Evolutionary conservation across 2,113 vertebrate genomes (phyloP), one percentile per base, ranked within the genome.

Genomic region (Phylloscopus whistleri): DNA sequence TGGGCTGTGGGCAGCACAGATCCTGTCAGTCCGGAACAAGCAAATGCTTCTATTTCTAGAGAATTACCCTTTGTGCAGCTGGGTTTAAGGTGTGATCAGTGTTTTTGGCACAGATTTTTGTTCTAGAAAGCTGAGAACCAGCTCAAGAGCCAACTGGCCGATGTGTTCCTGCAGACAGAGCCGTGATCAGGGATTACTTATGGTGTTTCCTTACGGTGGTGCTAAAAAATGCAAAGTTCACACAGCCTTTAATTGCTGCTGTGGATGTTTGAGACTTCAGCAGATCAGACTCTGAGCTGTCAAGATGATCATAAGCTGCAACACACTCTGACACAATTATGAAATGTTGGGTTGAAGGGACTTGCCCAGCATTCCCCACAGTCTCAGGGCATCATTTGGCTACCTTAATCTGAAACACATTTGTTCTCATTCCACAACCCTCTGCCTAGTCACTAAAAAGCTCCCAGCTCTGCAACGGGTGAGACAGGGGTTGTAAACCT

Each of bases 111-210:
- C 24, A 81, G 30, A n/a, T 52, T 56, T 86, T 74, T 90, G n/a
- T 78, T 72, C 41, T 81, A 78, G 93, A 91, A 92, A 89, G 80
- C 52, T 81, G 35, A 81, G 64, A 84, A 43, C 21, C 41, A 28
- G 51, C 76, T 81, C 73, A 56, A 41, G 48, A 93, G 56, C 39
- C 1, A 4, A 33, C 67, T 76, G 78, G 24, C 23, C 0, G 0
- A 41, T 66, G 41, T 2, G 2, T 21, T 90, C 28, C 30, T 37
- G 24, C 58, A 66, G 67, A 58, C 13, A 73, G 68, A 68, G 62
- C 19, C 0, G 0, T 6, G 22, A 37, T 41, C 0, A 0, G n/a
- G 24, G 73, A 41, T 91, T 84, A 44, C 56, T 75, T 26, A 55
- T 0, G 0, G 31, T 37, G 30, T 68, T 69, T 68, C 49, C 39